Evolutionary conservation across 2,888 invertebrate species (phyloP).

Genomic region (Plebejus melissa): DNA sequence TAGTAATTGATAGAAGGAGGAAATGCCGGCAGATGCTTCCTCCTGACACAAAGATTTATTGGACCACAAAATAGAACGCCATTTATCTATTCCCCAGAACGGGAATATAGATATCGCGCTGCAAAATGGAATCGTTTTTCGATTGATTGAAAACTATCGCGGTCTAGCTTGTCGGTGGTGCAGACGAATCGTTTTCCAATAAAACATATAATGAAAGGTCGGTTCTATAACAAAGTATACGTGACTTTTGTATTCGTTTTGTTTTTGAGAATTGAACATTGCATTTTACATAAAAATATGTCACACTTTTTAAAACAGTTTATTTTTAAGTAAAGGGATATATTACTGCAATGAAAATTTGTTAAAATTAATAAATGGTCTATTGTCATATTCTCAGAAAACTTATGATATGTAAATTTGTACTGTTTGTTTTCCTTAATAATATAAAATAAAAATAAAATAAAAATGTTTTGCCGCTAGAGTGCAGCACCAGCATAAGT

Average conservation of each 20-base stretch:
- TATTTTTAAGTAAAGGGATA: no score
- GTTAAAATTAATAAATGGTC: no score
- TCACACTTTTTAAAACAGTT: no score
- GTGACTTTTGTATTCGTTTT: background rate
- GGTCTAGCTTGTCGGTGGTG: background rate
- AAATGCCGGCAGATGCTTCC: constrained; percentile 12
- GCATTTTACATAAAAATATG: no score
- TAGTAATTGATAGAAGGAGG: constrained; percentile 1
- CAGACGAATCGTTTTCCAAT: background rate
- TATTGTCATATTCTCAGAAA: no score
- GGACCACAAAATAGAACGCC: constrained; percentile 2
- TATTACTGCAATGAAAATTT: no score
- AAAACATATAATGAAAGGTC: background rate
- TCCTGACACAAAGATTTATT: constrained; percentile 8
- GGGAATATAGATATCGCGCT: background rate
- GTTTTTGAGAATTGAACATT: background rate
- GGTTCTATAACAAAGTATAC: background rate
- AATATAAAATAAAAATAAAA: no score
- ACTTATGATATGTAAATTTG: no score
- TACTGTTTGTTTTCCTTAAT: no score
- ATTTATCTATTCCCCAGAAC: constrained; percentile 1
- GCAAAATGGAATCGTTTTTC: constrained; percentile 12
- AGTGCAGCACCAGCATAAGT: no score
- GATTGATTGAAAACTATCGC: background rate
- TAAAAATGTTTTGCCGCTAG: no score